Evolutionary conservation across 2,113 vertebrate species (phyloP), one percentile per base, ranked within the genome.

Genomic region (Merops nubicus): DNA sequence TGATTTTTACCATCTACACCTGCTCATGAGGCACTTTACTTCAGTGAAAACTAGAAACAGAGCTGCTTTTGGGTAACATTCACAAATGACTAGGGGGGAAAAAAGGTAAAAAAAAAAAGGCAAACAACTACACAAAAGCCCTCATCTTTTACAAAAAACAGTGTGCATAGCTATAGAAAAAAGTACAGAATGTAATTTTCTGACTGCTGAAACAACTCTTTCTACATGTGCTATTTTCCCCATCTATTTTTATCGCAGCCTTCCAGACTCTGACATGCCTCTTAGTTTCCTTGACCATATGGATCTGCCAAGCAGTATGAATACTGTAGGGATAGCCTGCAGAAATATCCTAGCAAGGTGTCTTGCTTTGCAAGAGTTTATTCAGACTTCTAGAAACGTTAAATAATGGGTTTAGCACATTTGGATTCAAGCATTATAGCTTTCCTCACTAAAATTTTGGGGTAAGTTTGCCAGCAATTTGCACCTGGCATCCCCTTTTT

Each of bases 41-140:
- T 79, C 59, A 76, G 47, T 83, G 69, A 64, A 94, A 95, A 91
- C 79, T 53, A 86, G 63, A 77, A 92, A 64, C 69, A 59, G 60
- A 93, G 68, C 31, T 85, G 72, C 56, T 96, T 92, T 68, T 83
- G 68, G 82, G 60, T 97, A 85, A 96, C 94, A 96, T 96, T 96
- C 95, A 73, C 48, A 86, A 96, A 95, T 85, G 57, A 92, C 43
- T 82, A 31, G 22, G 80, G 54, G 62, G 11, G 9, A 12, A 33
- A 31, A 65, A 48, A 36, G 65, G 54, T 40, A 63, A 65, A 45
- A 73, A 68, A 67, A 7, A 26, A 76, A 47, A 29, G 48, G n/a
- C 73, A 95, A 91, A 62, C 53, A 85, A 69, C 74, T 83, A 31
- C 47, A 84, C 51, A 82, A 80, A 80, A 94, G 22, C 43, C 43